Evolutionary conservation across 2,888 invertebrate species (phyloP).

Genomic region (Craniophora ligustri): DNA sequence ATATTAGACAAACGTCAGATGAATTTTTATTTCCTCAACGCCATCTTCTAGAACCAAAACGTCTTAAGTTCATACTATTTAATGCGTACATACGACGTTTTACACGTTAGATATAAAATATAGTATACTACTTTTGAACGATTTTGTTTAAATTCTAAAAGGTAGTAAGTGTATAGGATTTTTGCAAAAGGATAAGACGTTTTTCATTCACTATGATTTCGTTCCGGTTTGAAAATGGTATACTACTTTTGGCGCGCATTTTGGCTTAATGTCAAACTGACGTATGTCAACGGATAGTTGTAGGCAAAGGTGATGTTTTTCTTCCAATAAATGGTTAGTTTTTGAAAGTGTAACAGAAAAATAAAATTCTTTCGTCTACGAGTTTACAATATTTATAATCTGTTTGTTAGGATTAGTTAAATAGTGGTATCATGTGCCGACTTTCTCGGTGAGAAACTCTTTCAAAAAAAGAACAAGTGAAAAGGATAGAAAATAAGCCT

Average conservation of each 20-base stretch:
- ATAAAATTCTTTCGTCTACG: slow-evolving; percentile 62
- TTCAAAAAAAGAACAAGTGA: no score
- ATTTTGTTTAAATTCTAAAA: slow-evolving; percentile 49
- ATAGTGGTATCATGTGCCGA: slow-evolving; percentile 3
- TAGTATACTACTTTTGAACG: slow-evolving; percentile 79
- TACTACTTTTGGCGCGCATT: slow-evolving; percentile 59
- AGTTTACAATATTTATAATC: slow-evolving; percentile 61
- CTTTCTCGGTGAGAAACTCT: no score
- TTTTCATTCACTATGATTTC: slow-evolving; percentile 50
- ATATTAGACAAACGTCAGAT: slow-evolving; percentile 32
- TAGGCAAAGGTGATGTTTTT: slow-evolving; percentile 32
- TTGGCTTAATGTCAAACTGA: slow-evolving; percentile 54
- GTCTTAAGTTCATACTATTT: slow-evolving; percentile 14
- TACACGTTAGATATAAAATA: slow-evolving; percentile 54
- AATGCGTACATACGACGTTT: slow-evolving; percentile 61
- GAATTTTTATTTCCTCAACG: slow-evolving; percentile 40
- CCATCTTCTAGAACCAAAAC: slow-evolving; percentile 43
- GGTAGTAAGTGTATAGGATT: slow-evolving; percentile 54
- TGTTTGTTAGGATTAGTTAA: slow-evolving; percentile 24
- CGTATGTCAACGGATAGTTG: slow-evolving; percentile 42
- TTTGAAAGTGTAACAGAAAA: slow-evolving; percentile 67
- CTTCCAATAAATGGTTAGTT: slow-evolving; percentile 18
- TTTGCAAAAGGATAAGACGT: slow-evolving; percentile 63
- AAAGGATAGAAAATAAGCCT: no score
- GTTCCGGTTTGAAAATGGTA: slow-evolving; percentile 78